Percentiles rank a stretch among this genome's conserved stretches.
phyloP scores from a whole-genome alignment of 2,797 vertebrate species.

The Bryconaethiops microstoma region DNA sequence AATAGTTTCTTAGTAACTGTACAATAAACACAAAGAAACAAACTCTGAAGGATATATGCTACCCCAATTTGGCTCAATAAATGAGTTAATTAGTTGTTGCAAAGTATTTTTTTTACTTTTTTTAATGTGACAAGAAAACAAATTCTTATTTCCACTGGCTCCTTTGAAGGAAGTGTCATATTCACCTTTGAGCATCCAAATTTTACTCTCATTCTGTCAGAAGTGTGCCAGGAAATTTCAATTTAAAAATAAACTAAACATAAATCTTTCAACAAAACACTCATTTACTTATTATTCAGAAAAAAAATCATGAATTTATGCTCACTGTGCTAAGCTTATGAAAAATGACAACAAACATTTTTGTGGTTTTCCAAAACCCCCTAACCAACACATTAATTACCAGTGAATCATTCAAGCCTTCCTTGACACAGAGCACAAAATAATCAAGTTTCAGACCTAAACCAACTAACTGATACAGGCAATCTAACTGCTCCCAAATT shows the following conservation, averaged over 20 bases:
- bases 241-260: slow-evolving; percentile 13
- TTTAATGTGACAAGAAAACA: not conserved
- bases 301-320: slow-evolving; percentile 6
- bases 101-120: not conserved
- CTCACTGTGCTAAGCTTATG: not conserved
- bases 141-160: not conserved
- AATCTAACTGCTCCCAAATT: not conserved
- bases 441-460: slow-evolving; percentile 21
- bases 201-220: not conserved
- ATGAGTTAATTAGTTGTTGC: not conserved
- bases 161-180: slow-evolving; percentile 13
- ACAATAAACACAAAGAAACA: not conserved
- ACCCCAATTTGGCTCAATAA: not conserved
- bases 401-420: slow-evolving; percentile 11
- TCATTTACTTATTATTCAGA: not conserved
- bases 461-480: slow-evolving; percentile 14
- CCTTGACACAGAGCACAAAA: not conserved
- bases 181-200: not conserved
- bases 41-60: not conserved
- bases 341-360: slow-evolving; percentile 2
- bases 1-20: slow-evolving; percentile 9
- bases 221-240: not conserved
- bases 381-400: not conserved
- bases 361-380: slow-evolving; percentile 2
- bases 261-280: not conserved